Evolutionary conservation across 2,113 vertebrate species (phyloP).

Genomic region (Sapayoa aenigma): DNA sequence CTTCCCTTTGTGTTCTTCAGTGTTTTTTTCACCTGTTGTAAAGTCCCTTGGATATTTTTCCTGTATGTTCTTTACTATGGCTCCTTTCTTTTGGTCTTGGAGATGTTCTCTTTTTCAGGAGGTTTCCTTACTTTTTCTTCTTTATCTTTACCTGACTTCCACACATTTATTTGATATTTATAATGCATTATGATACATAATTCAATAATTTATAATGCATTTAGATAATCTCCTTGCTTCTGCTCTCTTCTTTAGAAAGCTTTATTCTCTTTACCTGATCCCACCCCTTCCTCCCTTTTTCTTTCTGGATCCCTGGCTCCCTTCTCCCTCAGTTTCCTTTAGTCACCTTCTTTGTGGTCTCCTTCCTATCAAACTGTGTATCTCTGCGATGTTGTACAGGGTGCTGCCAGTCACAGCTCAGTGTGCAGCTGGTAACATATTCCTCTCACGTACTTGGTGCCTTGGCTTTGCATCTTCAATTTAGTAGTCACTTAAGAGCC

Average conservation of each 20-base stretch:
- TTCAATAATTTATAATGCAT: not conserved
- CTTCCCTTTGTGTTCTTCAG: not conserved
- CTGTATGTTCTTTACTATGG: not conserved
- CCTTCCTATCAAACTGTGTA: not conserved
- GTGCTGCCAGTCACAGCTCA: not conserved
- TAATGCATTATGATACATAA: not conserved
- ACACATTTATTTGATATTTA: not conserved
- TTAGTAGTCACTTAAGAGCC: not conserved
- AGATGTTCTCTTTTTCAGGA: not conserved
- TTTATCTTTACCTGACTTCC: not conserved
- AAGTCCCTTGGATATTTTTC: not conserved
- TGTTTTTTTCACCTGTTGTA: not conserved
- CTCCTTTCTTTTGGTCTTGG: not conserved
- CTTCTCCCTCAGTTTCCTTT: not conserved
- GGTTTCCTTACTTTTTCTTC: not conserved
- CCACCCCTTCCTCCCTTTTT: not conserved
- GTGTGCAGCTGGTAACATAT: fast-evolving
- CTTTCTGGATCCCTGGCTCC: not conserved
- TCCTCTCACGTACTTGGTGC: not conserved
- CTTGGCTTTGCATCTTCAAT: not conserved
- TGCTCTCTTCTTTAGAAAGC: not conserved
- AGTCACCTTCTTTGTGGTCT: not conserved
- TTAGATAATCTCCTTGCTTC: not conserved
- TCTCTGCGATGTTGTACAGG: not conserved
- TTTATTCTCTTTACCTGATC: not conserved